Conservation (phyloP, 2,888 invertebrate genomes). For the Ichneumon xanthorius region DNA sequence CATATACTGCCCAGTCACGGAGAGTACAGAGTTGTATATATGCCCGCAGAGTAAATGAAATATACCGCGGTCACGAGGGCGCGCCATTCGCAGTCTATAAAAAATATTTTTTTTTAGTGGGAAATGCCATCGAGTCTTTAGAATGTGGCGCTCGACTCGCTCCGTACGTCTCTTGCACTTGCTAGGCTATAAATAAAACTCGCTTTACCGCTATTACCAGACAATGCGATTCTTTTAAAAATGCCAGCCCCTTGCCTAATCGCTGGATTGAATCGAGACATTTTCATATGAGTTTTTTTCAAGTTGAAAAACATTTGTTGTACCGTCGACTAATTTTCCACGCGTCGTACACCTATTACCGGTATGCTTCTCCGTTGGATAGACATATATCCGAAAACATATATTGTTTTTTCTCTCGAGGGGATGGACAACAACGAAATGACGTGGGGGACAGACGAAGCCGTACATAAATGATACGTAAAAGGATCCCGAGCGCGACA, state of each 20-base stretch:
- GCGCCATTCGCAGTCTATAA: conserved; percentile 45
- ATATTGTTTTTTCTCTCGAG: conserved; percentile 1
- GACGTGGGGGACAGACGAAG: conserved; percentile 58
- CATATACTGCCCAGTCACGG: conserved; percentile 36
- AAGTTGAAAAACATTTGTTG: not conserved
- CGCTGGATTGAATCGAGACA: not conserved
- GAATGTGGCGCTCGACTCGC: conserved; percentile 10
- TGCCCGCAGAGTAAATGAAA: conserved; percentile 8
- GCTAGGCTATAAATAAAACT: not conserved
- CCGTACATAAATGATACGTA: conserved; percentile 64
- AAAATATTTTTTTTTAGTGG: not conserved
- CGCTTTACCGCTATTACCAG: conserved; percentile 5
- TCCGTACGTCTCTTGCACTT: not conserved
- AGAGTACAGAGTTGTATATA: conserved; percentile 9
- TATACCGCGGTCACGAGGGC: conserved; percentile 49
- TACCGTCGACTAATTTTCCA: not conserved
- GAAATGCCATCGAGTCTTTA: conserved; percentile 47
- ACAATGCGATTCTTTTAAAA: not conserved
- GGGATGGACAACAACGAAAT: conserved; percentile 51
- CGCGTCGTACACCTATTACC: conserved; percentile 27
- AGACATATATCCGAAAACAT: conserved; percentile 50
- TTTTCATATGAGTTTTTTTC: not conserved
- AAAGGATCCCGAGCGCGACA: conserved; percentile 60
- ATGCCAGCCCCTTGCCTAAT: not conserved
- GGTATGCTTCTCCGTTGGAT: conserved; percentile 22